Percentiles rank a stretch among this genome's conserved stretches.
Conservation (phyloP, 2,797 vertebrate species). For the Paguma larvata region DNA sequence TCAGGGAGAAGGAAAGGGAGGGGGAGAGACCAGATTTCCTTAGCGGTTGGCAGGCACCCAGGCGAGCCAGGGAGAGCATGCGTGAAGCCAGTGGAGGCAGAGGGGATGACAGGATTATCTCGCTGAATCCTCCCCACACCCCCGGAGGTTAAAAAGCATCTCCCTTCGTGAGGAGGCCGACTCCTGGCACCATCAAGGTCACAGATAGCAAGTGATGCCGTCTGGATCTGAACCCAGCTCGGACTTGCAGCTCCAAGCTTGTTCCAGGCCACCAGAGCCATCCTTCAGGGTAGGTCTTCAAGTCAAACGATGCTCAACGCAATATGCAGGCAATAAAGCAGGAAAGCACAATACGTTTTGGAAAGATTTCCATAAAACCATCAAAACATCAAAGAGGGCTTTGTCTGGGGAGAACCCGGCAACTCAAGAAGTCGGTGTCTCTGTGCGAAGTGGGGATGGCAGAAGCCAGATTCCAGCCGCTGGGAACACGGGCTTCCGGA, state of each 20-base stretch:
- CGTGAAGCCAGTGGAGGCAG: fast-evolving
- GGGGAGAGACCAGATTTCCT: not conserved
- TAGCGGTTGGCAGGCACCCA: not conserved
- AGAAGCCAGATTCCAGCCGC: not conserved
- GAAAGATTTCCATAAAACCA: not conserved
- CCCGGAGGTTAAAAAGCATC: not conserved
- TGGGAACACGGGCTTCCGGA: not conserved
- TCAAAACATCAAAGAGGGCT: not conserved
- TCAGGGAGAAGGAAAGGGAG: not conserved
- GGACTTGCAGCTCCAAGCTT: not conserved
- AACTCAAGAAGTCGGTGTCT: not conserved
- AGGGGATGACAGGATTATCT: not conserved
- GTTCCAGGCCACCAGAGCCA: not conserved
- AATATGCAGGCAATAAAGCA: not conserved
- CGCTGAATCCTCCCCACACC: not conserved
- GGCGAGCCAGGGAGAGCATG: not conserved
- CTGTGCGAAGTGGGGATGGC: no score
- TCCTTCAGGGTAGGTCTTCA: not conserved
- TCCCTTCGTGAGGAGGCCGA: not conserved
- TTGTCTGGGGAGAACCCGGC: not conserved
- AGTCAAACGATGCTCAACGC: not conserved
- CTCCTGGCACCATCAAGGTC: not conserved
- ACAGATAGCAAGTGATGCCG: not conserved
- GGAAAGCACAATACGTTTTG: not conserved
- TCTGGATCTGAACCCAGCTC: not conserved